These are phyloP conservation scores for Helostoma temminkii DNA, from an alignment of 2,797 vertebrate species.

Conservation along the genomic window DNA sequence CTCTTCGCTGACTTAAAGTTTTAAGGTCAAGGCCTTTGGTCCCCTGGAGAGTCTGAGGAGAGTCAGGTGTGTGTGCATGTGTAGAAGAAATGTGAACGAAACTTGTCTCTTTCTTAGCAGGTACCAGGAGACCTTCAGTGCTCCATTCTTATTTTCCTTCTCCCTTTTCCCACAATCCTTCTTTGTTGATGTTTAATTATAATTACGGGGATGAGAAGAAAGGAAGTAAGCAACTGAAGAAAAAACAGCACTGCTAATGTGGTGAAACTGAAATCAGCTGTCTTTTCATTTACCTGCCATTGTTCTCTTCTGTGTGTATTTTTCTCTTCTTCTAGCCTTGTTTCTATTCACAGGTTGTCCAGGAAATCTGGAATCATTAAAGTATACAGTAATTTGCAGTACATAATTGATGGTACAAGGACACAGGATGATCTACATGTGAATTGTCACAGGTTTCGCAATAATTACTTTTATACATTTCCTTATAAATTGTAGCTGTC, in stretches of 20 bases:
- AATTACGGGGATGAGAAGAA: conserved; percentile 27
- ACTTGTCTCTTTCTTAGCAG: neutral
- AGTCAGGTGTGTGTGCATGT: conserved; percentile 42
- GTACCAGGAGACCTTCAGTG: neutral
- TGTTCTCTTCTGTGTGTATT: neutral
- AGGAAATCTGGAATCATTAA: neutral
- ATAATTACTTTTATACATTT: no score
- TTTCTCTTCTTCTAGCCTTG: neutral
- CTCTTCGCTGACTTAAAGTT: conserved; percentile 40
- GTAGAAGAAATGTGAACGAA: neutral
- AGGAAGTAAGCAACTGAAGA: conserved; percentile 31
- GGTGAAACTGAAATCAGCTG: conserved; percentile 50
- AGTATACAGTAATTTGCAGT: no score
- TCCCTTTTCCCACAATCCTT: neutral
- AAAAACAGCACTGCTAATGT: conserved; percentile 30
- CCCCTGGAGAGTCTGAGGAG: conserved; percentile 35
- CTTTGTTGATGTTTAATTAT: conserved; percentile 32
- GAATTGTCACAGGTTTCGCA: no score
- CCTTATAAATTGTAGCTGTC: no score
- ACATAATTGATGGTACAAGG: no score
- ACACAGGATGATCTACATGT: no score
- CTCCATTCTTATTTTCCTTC: conserved; percentile 8
- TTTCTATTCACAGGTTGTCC: neutral
- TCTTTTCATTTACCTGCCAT: neutral
- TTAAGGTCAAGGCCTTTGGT: conserved; percentile 55